Conservation (phyloP, 2,113 vertebrate genomes). For the Naja naja region DNA sequence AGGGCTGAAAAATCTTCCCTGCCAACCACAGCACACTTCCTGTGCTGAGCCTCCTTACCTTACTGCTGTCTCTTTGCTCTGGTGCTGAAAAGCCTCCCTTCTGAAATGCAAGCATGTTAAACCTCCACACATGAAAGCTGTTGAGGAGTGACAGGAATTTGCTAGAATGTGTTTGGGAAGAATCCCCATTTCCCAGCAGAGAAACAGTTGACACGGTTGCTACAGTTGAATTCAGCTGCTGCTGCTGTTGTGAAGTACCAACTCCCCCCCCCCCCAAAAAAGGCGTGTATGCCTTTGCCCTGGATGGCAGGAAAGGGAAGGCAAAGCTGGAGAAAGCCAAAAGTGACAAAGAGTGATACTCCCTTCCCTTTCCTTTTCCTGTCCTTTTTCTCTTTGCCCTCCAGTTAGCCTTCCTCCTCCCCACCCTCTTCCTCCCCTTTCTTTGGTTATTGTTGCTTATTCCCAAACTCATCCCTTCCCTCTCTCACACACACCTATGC, state of each 20-base stretch:
- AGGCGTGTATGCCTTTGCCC: neutral
- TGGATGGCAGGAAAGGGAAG: neutral
- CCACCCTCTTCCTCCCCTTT: neutral
- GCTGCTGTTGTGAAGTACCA: neutral
- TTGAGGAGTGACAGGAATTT: neutral
- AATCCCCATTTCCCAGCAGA: neutral
- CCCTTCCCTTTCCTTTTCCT: neutral
- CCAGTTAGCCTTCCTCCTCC: neutral
- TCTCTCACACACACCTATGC: neutral
- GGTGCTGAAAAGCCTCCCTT: neutral
- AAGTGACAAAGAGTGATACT: neutral
- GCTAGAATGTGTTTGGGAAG: neutral
- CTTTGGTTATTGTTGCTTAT: neutral
- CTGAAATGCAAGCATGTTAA: neutral
- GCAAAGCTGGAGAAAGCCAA: neutral
- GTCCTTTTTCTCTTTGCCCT: neutral
- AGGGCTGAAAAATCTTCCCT: neutral
- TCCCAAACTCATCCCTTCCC: neutral
- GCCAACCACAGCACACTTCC: neutral
- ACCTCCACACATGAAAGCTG: neutral
- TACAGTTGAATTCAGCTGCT: neutral
- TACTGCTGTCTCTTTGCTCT: neutral
- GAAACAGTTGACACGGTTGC: neutral
- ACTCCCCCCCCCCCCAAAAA: neutral
- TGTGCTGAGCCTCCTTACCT: neutral